Conservation (phyloP, 2,797 vertebrate species). For the Clamator glandarius region DNA sequence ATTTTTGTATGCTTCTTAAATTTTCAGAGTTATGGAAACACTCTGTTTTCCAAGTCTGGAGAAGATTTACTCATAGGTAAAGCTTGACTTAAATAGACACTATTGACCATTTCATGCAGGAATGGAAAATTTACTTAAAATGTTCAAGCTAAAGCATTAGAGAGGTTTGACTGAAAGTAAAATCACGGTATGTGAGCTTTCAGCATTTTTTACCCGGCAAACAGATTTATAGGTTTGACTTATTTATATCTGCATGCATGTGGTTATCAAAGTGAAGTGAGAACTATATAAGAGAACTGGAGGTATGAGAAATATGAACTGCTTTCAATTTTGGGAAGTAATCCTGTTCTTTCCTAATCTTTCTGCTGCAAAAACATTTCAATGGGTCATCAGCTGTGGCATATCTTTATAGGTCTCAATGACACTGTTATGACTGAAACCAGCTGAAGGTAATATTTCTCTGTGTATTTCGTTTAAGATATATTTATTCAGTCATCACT, state of each 20-base stretch:
- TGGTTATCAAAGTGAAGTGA: conserved; percentile 17
- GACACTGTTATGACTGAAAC: neutral
- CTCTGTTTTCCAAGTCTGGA: neutral
- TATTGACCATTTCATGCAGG: neutral
- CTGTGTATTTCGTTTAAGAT: neutral
- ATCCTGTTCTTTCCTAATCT: neutral
- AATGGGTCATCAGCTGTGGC: neutral
- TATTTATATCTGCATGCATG: neutral
- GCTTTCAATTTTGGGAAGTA: neutral
- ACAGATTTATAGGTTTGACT: neutral
- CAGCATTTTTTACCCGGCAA: neutral
- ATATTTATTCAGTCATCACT: neutral
- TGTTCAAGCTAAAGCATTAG: neutral
- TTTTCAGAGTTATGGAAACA: neutral
- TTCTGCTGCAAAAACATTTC: conserved; percentile 15
- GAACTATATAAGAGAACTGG: neutral
- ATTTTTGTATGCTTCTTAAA: neutral
- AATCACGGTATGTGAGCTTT: neutral
- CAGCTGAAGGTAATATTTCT: neutral
- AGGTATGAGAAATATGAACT: neutral
- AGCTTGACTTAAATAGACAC: neutral
- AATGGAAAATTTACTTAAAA: neutral
- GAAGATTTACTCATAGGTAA: neutral
- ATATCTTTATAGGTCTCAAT: neutral
- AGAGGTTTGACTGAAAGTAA: neutral